Base-by-base conservation (phyloP, 2,113 vertebrate species). In the Echinops telfairi region DNA sequence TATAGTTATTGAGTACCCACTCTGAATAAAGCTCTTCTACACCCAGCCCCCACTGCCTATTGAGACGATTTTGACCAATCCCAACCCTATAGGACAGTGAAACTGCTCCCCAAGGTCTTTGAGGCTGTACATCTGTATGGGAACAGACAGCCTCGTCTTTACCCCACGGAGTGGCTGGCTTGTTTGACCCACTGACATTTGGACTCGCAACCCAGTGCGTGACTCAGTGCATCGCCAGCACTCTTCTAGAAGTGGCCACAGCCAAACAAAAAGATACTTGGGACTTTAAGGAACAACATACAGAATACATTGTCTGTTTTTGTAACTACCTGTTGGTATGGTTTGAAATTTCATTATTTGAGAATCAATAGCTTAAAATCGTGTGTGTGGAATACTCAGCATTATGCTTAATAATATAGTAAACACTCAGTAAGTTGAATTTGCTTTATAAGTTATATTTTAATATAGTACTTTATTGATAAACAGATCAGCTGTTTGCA, bases 371-470 rank as follows among this genome's bases (percentile, higher is more conserved):
- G 40, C 15, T 89, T 89, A 86, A 78, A 79, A 10, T 86, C 77
- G 6, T 83, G 14, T 83, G 4, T 83, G 4, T 85, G 58, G 62
- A 92, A 20, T 80, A 58, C 5, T 88, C 15, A 77, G 31, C 14
- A 3, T 89, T 90, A 15, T 53, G 31, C n/a, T 84, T 79, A 43
- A 2, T 40, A 64, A 60, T 43, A 43, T 80, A 70, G 16, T 33
- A 84, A 68, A 31, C 5, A 3, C 78, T 86, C 47, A 88, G 23
- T 85, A 53, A 57, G 31, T 76, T 82, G 57, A 80, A 11, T 89
- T 94, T 71, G 96, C 29, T 29, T 14, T 0, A 31, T 87, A 85
- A 53, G 82, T 53, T 86, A 2, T 66, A 75, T 86, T 96, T 88
- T 5, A 89, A 0, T 76, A 2, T 81, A 84, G 43, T 10, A 84